Conservation (phyloP, 2,797 vertebrate genomes). For the Liasis olivaceus region DNA sequence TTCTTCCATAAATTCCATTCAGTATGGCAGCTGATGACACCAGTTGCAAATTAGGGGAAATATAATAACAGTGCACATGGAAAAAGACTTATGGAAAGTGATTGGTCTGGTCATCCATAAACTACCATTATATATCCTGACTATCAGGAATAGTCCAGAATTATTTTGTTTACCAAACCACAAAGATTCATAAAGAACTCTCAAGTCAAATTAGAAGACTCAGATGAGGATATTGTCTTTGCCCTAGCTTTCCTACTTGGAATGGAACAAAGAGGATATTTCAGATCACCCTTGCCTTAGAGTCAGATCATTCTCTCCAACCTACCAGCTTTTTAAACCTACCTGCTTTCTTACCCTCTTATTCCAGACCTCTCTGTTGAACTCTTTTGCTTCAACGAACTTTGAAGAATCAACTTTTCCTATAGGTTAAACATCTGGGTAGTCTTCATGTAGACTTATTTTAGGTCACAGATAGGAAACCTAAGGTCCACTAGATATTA, state of each 20-base stretch:
- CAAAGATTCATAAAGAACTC: background rate
- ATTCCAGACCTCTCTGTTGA: background rate
- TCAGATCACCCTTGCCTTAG: background rate
- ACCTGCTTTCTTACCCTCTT: background rate
- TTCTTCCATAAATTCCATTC: background rate
- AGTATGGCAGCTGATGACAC: background rate
- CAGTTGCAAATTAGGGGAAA: background rate
- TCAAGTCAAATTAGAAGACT: background rate
- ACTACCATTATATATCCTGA: background rate
- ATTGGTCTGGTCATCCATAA: background rate
- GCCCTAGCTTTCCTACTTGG: background rate
- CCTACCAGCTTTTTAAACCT: background rate
- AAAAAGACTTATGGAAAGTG: background rate
- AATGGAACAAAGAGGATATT: background rate
- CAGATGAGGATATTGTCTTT: background rate
- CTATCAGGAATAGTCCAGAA: background rate
- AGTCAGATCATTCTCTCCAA: background rate
- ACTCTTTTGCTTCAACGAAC: background rate
- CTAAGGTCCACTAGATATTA: background rate
- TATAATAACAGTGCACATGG: background rate
- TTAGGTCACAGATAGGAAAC: background rate
- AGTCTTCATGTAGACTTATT: background rate
- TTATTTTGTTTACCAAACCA: background rate
- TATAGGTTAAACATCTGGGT: background rate
- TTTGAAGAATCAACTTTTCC: background rate